Conservation (phyloP, 2,113 vertebrate species). For the Hylia prasina region DNA sequence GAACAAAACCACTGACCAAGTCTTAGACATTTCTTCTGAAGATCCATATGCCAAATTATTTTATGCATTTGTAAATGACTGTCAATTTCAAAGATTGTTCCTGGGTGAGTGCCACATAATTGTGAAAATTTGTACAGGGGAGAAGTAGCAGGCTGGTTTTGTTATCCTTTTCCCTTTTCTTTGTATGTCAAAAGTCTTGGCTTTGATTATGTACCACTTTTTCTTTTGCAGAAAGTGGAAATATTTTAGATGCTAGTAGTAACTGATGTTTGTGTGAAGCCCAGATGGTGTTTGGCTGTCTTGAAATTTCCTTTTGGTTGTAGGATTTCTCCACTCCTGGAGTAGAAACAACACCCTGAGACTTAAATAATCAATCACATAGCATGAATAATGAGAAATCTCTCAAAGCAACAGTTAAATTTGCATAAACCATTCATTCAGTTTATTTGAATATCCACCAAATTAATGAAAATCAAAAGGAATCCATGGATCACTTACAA, state of each 20-base stretch:
- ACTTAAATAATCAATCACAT: slow-evolving; percentile 29
- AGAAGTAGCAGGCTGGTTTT: not conserved
- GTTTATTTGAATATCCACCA: slow-evolving; percentile 17
- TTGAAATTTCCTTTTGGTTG: not conserved
- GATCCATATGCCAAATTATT: not conserved
- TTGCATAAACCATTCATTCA: slow-evolving; percentile 50
- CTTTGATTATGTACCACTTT: not conserved
- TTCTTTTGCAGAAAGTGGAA: not conserved
- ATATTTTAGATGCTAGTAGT: not conserved
- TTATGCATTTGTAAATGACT: not conserved
- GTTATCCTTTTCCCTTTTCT: not conserved
- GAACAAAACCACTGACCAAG: not conserved
- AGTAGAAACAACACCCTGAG: slow-evolving; percentile 11
- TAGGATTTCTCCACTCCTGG: not conserved
- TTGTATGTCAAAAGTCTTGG: not conserved
- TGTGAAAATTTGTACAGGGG: not conserved
- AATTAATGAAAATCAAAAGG: slow-evolving; percentile 46
- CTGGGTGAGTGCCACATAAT: not conserved
- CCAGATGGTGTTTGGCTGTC: not conserved
- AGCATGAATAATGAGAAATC: slow-evolving; percentile 32
- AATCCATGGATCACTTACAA: slow-evolving; percentile 21
- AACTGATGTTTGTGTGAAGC: not conserved
- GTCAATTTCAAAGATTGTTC: not conserved
- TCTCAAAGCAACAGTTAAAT: slow-evolving; percentile 28
- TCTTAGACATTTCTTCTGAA: not conserved